A percentile compares a stretch with the other conserved stretches of the same genome.
Evolutionary conservation across 2,113 vertebrate genomes (phyloP).

Genomic region (Phalacrocorax aristotelis): DNA sequence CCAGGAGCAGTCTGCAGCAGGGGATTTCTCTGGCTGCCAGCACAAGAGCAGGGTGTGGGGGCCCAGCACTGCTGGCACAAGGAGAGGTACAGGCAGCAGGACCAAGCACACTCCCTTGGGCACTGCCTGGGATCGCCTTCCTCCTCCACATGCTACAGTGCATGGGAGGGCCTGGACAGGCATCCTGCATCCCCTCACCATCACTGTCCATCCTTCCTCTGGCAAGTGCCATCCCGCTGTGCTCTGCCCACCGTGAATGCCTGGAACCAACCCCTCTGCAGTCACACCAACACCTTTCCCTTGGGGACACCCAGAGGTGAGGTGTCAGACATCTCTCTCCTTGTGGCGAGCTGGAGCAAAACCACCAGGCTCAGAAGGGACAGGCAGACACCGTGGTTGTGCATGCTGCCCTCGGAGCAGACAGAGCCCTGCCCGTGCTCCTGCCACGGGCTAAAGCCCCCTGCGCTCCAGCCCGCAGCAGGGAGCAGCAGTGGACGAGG

Average conservation of each 20-base stretch:
- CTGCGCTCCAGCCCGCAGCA: rapidly evolving
- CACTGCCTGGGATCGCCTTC: rapidly evolving
- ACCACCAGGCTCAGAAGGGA: neutral
- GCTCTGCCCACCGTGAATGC: neutral
- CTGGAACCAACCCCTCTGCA: neutral
- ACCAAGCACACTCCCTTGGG: neutral
- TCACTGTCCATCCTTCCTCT: neutral
- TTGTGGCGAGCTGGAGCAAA: rapidly evolving
- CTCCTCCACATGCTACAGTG: neutral
- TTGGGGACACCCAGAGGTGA: neutral
- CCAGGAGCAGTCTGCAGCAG: neutral
- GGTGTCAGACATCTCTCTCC: neutral
- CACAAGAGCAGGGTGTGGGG: neutral
- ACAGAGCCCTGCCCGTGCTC: neutral
- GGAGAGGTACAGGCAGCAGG: neutral
- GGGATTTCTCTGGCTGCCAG: neutral
- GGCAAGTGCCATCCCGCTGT: neutral
- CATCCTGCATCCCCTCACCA: neutral
- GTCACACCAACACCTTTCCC: neutral
- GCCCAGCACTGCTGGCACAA: neutral
- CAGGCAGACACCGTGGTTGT: rapidly evolving
- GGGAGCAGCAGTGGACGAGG: rapidly evolving
- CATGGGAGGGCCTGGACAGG: neutral
- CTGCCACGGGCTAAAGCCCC: neutral
- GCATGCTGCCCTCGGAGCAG: rapidly evolving